A percentile compares a stretch with the other conserved stretches of the same genome.
Conservation (phyloP, 1,140 invertebrate species). For the Orius laevigatus region DNA sequence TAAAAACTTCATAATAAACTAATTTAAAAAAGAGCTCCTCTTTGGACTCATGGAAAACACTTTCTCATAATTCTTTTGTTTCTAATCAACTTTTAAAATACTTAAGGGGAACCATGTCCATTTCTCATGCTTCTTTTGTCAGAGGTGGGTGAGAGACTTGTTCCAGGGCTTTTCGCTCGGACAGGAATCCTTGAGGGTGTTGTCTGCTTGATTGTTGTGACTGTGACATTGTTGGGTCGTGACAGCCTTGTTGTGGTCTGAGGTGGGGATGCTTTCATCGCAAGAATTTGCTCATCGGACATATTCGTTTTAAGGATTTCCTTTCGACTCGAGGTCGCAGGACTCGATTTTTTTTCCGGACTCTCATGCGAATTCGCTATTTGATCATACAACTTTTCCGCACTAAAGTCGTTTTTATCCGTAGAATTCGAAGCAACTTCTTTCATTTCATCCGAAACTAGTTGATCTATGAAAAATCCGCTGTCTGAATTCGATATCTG, state of each 20-base stretch:
- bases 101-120: conserved; percentile 10
- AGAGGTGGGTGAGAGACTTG: conserved; percentile 6
- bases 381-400: not conserved
- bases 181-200: conserved; percentile 14
- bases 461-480: too few relatives aligned
- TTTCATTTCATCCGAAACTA: too few relatives aligned
- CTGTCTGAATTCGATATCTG: too few relatives aligned
- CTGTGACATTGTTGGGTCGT: conserved; percentile 6
- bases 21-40: too few relatives aligned
- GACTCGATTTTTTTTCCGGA: not conserved
- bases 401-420: not conserved
- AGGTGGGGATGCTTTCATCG: conserved; percentile 5
- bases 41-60: too few relatives aligned
- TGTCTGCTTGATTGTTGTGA: conserved; percentile 13
- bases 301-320: conserved; percentile 1
- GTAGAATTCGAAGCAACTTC: too few relatives aligned
- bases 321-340: not conserved
- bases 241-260: conserved; percentile 1
- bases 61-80: too few relatives aligned
- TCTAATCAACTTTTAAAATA: too few relatives aligned
- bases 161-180: conserved; percentile 10
- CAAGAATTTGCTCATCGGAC: not conserved
- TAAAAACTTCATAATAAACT: too few relatives aligned
- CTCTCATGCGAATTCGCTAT: not conserved
- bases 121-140: conserved; percentile 10